These are phyloP conservation scores for Yponomeuta sedellus DNA, from an alignment of 2,888 invertebrate genomes.

Conservation along the genomic window DNA sequence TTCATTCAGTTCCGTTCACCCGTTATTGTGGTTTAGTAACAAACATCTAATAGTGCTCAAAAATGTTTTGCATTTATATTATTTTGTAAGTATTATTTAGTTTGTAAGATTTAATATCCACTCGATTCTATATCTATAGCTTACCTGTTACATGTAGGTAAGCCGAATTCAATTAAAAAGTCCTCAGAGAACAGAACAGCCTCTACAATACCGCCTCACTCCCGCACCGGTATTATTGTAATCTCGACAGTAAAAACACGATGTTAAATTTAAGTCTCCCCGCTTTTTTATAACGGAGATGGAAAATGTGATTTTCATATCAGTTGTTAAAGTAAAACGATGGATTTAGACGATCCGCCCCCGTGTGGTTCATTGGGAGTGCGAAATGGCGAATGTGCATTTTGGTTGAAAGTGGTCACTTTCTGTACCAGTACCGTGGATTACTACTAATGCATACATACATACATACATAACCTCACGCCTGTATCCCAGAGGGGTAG, in stretches of 20 bases:
- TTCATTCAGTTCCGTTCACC: no score
- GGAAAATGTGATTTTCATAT: slow-evolving; percentile 67
- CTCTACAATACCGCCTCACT: slow-evolving; percentile 35
- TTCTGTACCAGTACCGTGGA: no score
- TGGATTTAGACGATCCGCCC: slow-evolving; percentile 45
- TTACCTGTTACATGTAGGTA: no score
- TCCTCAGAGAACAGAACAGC: slow-evolving; percentile 13
- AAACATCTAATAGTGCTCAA: no score
- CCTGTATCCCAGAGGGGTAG: no score
- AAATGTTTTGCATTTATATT: no score
- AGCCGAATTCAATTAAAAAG: neutral
- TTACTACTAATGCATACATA: no score
- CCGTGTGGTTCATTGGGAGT: slow-evolving; percentile 36
- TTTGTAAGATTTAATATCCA: no score
- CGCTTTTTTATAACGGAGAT: slow-evolving; percentile 62
- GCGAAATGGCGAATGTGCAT: slow-evolving; percentile 22
- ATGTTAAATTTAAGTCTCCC: slow-evolving; percentile 65
- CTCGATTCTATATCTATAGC: no score
- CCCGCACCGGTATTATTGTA: slow-evolving; percentile 50
- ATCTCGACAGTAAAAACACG: slow-evolving; percentile 64
- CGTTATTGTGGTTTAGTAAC: no score
- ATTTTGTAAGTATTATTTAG: no score
- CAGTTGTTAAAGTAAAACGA: slow-evolving; percentile 68
- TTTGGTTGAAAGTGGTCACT: neutral
- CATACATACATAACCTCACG: no score